Conservation (phyloP, 2,113 vertebrate species). For the Leucoraja erinaceus region DNA sequence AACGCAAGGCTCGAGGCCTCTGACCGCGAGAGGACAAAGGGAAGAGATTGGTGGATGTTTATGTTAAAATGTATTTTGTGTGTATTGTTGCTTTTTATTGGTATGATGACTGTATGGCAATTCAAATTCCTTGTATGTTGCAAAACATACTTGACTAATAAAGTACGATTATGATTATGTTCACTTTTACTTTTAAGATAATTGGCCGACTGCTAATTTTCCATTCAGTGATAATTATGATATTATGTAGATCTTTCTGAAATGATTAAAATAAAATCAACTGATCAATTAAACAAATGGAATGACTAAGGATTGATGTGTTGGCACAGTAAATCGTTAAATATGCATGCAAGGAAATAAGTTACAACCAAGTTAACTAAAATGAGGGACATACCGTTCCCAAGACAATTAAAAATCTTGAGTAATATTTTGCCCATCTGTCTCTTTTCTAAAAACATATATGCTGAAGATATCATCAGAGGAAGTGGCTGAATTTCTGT, state of each 20-base stretch:
- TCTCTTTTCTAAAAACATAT: background rate
- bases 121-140: too few relatives aligned
- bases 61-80: too few relatives aligned
- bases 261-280: background rate
- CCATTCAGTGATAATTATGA: background rate
- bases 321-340: background rate
- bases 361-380: background rate
- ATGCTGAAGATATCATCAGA: background rate
- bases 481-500: background rate
- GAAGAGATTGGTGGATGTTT: too few relatives aligned
- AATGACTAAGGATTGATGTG: too few relatives aligned
- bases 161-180: background rate
- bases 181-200: background rate
- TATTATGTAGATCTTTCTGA: background rate
- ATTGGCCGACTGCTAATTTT: background rate
- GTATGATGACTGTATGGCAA: too few relatives aligned
- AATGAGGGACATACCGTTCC: background rate
- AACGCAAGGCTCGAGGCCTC: too few relatives aligned
- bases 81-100: too few relatives aligned
- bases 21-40: too few relatives aligned
- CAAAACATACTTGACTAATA: too few relatives aligned
- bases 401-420: background rate
- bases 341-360: background rate
- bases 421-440: background rate
- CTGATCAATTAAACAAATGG: background rate